Evolutionary conservation across 1,140 invertebrate species (phyloP).

Genomic region (Apis mellifera): Amel_HAv3.1 CM009942.2:9635001-9635500

Average conservation of each 20-base stretch:
- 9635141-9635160: background rate
- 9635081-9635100: constrained; percentile 5
- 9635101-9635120: background rate
- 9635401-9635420: background rate
- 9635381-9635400: constrained; percentile 19
- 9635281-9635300: constrained; percentile 64
- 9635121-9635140: constrained; percentile 15
- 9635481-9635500: too few species aligned
- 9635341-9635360: constrained; percentile 63
- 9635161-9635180: background rate
- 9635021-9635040: background rate
- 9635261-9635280: constrained; percentile 62
- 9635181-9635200: constrained; percentile 33
- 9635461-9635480: background rate
- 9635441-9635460: too few species aligned
- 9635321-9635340: constrained; percentile 42
- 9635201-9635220: constrained; percentile 31
- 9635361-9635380: constrained; percentile 49
- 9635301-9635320: constrained; percentile 14
- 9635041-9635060: background rate
- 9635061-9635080: background rate
- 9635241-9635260: constrained; percentile 53
- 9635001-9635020: background rate
- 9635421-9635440: background rate
- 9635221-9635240: constrained; percentile 46